Conservation (phyloP, 2,888 invertebrate genomes). For the Caenorhabditis wallacei region DNA sequence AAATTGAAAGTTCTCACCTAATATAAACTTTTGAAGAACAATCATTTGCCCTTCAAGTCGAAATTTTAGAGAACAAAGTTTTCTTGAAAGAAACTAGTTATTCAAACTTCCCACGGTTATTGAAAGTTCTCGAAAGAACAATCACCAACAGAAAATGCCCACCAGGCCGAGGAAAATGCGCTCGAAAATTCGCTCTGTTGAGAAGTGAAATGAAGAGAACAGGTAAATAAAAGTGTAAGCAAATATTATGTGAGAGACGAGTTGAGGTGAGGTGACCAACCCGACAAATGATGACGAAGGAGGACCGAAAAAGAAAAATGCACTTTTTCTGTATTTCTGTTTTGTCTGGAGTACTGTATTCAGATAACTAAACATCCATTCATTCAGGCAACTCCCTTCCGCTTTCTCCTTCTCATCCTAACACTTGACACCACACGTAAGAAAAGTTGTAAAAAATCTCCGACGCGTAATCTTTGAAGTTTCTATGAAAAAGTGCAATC, state of each 20-base stretch:
- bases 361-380: neutral
- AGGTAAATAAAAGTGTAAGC: constrained; percentile 62
- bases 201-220: constrained; percentile 35
- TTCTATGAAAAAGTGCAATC: constrained; percentile 38
- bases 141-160: constrained; percentile 1
- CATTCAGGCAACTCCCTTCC: no score
- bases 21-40: no score
- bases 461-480: constrained; percentile 50
- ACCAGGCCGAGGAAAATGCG: constrained; percentile 11
- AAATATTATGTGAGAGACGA: constrained; percentile 46
- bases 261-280: constrained; percentile 50
- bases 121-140: neutral
- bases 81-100: no score
- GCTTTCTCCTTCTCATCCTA: neutral
- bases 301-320: constrained; percentile 41
- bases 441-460: constrained; percentile 14
- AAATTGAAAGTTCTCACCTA: no score
- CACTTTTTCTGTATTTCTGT: constrained; percentile 43
- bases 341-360: constrained; percentile 9
- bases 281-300: constrained; percentile 5
- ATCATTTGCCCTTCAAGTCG: no score
- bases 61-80: no score
- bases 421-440: constrained; percentile 19
- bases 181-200: constrained; percentile 11
- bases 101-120: neutral